phyloP scores from a whole-genome alignment of 2,797 vertebrate species.

The Amazona ochrocephala region DNA sequence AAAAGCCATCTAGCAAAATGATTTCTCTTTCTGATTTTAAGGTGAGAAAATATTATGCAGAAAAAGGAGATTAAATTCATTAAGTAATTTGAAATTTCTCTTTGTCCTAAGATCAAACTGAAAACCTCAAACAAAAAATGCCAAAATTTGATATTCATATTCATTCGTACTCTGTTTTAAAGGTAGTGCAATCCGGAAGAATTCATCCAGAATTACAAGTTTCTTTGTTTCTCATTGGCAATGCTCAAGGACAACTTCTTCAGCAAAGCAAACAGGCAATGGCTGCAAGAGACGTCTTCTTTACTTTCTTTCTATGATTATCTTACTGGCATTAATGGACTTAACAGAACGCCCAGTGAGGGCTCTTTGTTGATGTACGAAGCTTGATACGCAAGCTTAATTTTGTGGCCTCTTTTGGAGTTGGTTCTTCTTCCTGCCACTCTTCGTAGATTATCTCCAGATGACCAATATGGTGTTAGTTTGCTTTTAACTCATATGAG shows the following conservation, averaged over 20 bases:
- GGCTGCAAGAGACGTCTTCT: neutral
- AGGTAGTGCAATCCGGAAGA: neutral
- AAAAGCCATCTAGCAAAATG: neutral
- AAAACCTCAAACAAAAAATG: neutral
- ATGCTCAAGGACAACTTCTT: neutral
- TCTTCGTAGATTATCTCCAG: neutral
- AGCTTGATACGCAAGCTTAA: accelerated
- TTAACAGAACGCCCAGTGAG: neutral
- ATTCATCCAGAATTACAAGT: neutral
- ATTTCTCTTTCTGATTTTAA: neutral
- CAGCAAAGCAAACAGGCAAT: neutral
- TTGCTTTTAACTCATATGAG: neutral
- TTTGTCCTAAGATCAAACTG: neutral
- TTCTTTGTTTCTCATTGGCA: neutral
- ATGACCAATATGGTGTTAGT: neutral
- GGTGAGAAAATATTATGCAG: neutral
- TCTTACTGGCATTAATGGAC: neutral
- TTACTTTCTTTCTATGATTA: neutral
- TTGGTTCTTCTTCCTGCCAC: neutral
- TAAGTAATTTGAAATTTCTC: neutral
- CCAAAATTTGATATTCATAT: neutral
- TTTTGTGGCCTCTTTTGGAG: neutral
- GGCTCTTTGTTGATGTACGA: neutral
- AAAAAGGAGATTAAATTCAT: neutral
- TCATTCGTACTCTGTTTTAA: neutral